These are phyloP conservation scores for Eupleurogrammus muticus DNA, from an alignment of 2,797 vertebrate genomes.

Conservation along the genomic window DNA sequence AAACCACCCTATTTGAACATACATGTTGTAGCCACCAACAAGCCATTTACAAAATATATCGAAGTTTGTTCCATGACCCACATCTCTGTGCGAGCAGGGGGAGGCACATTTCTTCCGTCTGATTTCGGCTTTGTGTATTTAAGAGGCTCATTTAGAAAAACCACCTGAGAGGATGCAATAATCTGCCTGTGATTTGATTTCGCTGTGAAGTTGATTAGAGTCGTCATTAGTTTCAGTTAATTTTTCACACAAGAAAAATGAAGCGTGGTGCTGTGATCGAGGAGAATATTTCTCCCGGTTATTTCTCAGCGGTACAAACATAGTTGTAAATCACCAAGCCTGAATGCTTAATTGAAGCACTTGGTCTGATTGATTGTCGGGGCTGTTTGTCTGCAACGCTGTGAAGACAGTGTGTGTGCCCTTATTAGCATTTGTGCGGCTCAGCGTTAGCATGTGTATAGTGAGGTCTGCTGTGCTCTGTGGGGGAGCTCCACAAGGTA, in stretches of 20 bases:
- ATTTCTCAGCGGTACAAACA: neutral
- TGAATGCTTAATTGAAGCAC: constrained; percentile 29
- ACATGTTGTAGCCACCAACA: neutral
- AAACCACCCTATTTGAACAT: neutral
- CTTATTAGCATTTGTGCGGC: constrained; percentile 56
- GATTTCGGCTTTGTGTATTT: constrained; percentile 44
- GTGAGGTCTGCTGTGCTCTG: constrained; percentile 31
- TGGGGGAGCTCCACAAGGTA: constrained; percentile 42
- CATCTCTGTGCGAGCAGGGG: constrained; percentile 10
- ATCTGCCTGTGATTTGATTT: constrained; percentile 53
- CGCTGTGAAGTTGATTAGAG: constrained; percentile 30
- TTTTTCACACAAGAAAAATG: constrained; percentile 29
- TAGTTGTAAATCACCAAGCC: neutral
- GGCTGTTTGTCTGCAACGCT: constrained; percentile 14
- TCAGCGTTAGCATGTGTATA: constrained; percentile 61
- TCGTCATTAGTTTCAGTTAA: constrained; percentile 49
- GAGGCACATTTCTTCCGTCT: constrained; percentile 38
- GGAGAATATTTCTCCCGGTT: neutral
- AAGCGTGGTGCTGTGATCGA: neutral
- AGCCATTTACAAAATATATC: constrained; percentile 4
- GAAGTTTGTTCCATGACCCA: constrained; percentile 33
- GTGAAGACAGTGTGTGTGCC: constrained; percentile 10
- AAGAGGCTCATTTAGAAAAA: constrained; percentile 52
- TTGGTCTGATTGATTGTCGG: constrained; percentile 45
- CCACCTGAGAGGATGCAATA: constrained; percentile 41